Percentiles rank a stretch among this genome's conserved stretches.
phyloP scores from a whole-genome alignment of 1,140 invertebrate genomes.

The Tetramorium simillimum region DNA sequence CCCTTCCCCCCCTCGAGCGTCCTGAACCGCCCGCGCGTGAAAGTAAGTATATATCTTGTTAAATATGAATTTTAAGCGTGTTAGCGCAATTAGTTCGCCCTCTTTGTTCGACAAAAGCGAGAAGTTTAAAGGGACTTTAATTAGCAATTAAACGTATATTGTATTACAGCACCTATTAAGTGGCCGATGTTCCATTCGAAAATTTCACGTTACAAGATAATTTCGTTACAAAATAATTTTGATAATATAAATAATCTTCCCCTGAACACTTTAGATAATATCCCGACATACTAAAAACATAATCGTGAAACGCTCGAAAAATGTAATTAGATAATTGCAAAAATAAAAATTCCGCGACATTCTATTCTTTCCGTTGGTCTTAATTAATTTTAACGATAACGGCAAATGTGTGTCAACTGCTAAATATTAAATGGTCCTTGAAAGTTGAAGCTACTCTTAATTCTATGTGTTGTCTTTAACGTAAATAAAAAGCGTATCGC shows the following conservation, averaged over 20 bases:
- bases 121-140: slow-evolving; percentile 13
- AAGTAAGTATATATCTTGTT: slow-evolving; percentile 24
- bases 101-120: neutral
- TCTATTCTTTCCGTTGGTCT: neutral
- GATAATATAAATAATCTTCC: neutral
- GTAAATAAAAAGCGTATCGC: neutral
- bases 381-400: neutral
- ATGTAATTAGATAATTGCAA: neutral
- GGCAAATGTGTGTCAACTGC: neutral
- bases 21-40: neutral
- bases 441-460: neutral
- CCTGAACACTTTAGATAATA: neutral
- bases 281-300: neutral
- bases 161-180: neutral
- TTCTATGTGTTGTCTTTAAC: neutral
- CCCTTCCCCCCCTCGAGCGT: neutral
- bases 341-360: neutral
- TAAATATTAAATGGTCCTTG: neutral
- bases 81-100: neutral
- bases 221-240: slow-evolving; percentile 14
- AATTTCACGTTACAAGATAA: neutral
- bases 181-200: neutral
- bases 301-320: neutral
- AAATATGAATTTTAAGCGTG: slow-evolving; percentile 7
- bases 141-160: slow-evolving; percentile 9